phyloP scores from a whole-genome alignment of 2,888 invertebrate genomes.

The Sarcophaga variegata region DNA sequence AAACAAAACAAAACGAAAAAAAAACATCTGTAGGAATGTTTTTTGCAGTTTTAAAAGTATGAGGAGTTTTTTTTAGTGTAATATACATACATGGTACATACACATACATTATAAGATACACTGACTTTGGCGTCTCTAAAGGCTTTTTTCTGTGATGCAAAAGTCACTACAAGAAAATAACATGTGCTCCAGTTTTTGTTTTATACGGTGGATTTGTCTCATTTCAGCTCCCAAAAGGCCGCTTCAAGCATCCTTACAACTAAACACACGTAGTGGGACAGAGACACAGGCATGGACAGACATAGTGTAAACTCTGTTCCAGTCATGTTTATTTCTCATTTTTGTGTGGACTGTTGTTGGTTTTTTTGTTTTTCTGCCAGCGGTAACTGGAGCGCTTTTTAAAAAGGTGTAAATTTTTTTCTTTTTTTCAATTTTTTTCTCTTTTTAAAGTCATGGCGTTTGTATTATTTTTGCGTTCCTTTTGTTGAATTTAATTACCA shows the following conservation, averaged over 20 bases:
- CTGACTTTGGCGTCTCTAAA: conserved; percentile 44
- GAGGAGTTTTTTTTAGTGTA: conserved; percentile 26
- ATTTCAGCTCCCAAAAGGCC: conserved; percentile 47
- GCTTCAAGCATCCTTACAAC: conserved; percentile 52
- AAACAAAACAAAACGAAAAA: conserved; percentile 21
- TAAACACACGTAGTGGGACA: background rate
- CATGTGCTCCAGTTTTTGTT: conserved; percentile 67
- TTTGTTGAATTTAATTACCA: conserved; percentile 67
- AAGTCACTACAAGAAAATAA: conserved; percentile 51
- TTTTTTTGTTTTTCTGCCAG: conserved; percentile 1
- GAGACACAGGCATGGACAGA: background rate
- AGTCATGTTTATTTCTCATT: conserved; percentile 50
- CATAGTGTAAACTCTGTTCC: conserved; percentile 49
- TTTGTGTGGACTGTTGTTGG: conserved; percentile 1
- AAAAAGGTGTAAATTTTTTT: conserved; percentile 47
- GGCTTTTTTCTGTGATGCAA: conserved; percentile 48
- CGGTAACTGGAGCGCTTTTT: conserved; percentile 52
- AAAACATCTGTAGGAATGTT: conserved; percentile 56
- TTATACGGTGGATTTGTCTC: conserved; percentile 15
- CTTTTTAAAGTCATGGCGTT: conserved; percentile 48
- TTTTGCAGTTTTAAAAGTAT: conserved; percentile 46
- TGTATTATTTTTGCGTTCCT: conserved; percentile 57
- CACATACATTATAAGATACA: background rate
- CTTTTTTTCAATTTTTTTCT: conserved; percentile 2
- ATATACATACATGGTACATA: background rate